These are phyloP conservation scores for Regulus satrapa DNA, from an alignment of 2,113 vertebrate genomes.

Conservation along the genomic window DNA sequence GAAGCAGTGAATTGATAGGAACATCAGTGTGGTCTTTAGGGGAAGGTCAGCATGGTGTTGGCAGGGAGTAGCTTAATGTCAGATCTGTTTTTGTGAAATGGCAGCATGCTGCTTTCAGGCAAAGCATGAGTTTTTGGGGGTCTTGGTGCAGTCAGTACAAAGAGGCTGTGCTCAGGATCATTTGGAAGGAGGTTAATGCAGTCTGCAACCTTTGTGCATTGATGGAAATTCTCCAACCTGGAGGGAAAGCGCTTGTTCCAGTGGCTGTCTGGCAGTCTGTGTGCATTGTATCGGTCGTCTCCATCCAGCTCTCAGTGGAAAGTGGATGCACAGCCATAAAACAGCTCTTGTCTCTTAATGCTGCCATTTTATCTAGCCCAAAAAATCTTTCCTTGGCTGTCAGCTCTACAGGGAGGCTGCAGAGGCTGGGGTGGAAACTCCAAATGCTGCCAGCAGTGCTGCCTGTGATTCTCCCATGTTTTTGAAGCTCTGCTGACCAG, in stretches of 20 bases:
- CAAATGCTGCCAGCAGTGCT: neutral
- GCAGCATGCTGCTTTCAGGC: neutral
- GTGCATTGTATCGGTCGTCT: neutral
- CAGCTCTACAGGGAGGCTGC: slow-evolving; percentile 12
- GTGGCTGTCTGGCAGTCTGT: slow-evolving; percentile 2
- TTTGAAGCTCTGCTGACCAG: neutral
- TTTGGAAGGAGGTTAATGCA: neutral
- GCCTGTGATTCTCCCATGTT: neutral
- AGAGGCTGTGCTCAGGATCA: neutral
- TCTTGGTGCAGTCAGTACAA: neutral
- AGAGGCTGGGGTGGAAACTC: slow-evolving; percentile 16
- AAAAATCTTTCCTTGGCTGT: slow-evolving; percentile 37
- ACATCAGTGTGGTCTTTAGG: neutral
- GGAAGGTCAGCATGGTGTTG: neutral
- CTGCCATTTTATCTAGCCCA: slow-evolving; percentile 31
- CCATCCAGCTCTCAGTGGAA: slow-evolving; percentile 4
- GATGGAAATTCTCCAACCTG: slow-evolving; percentile 15
- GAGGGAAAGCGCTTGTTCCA: neutral
- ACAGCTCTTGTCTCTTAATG: slow-evolving; percentile 1
- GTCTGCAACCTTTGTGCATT: neutral
- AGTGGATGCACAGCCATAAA: slow-evolving; percentile 22
- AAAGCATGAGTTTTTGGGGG: accelerated
- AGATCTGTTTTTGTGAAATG: neutral
- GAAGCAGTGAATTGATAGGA: neutral
- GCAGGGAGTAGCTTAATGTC: neutral